Evolutionary conservation across 2,888 invertebrate species (phyloP).

Genomic region (Lithophane socia): DNA sequence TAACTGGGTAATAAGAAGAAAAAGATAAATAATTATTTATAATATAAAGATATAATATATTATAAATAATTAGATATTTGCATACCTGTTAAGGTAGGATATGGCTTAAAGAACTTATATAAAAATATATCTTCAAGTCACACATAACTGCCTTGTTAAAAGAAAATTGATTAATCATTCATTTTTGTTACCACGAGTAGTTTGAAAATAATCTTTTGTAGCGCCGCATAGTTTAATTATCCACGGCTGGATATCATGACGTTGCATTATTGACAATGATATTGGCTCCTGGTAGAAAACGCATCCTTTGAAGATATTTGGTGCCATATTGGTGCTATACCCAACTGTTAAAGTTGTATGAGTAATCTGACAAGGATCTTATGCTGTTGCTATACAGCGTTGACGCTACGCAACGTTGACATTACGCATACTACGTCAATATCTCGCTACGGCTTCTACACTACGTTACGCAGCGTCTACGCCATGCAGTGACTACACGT

Average conservation of each 20-base stretch:
- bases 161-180: slow-evolving; percentile 40
- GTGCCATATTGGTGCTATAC: background rate
- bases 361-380: background rate
- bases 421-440: background rate
- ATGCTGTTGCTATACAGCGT: background rate
- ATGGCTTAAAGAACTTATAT: too few species aligned
- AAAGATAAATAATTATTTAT: too few species aligned
- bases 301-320: slow-evolving; percentile 1
- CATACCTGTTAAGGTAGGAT: too few species aligned
- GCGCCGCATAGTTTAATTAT: slow-evolving; percentile 37
- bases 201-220: slow-evolving; percentile 33
- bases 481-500: background rate
- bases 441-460: background rate
- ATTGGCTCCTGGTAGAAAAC: slow-evolving; percentile 12
- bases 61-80: too few species aligned
- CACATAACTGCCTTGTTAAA: slow-evolving; percentile 2
- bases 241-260: slow-evolving; percentile 34
- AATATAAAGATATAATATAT: too few species aligned
- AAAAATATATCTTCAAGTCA: background rate
- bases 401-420: background rate
- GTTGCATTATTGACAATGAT: slow-evolving; percentile 25
- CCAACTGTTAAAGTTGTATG: background rate
- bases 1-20: too few species aligned
- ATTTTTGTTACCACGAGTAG: slow-evolving; percentile 15
- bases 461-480: too few species aligned